Evolutionary conservation across 2,888 invertebrate species (phyloP).

Genomic region (Heterodera filipjevi): DNA sequence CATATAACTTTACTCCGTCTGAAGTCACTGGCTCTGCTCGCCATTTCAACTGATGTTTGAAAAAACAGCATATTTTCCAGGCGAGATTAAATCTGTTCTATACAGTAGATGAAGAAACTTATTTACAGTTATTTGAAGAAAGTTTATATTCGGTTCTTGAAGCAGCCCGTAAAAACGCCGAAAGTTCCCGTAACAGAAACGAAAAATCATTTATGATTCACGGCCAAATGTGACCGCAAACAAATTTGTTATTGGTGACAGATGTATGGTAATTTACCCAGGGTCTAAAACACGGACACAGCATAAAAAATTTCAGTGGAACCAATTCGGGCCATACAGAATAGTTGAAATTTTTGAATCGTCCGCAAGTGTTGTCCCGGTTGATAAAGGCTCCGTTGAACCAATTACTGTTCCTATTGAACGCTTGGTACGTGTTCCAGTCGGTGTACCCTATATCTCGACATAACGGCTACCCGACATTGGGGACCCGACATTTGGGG

Average conservation of each 20-base stretch:
- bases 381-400: background rate
- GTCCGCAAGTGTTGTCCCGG: slow-evolving; percentile 4
- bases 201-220: no score
- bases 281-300: background rate
- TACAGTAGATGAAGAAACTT: slow-evolving; percentile 23
- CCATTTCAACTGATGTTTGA: no score
- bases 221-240: no score
- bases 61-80: no score
- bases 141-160: background rate
- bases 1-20: slow-evolving; percentile 8
- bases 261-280: slow-evolving; percentile 11
- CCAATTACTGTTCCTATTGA: background rate
- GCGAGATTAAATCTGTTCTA: no score
- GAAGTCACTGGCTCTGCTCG: no score
- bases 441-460: background rate
- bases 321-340: slow-evolving; percentile 21
- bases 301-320: slow-evolving; percentile 29
- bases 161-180: background rate
- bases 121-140: slow-evolving; percentile 9
- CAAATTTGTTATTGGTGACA: slow-evolving; percentile 34
- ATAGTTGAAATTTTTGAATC: slow-evolving; percentile 14
- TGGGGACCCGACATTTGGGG: no score
- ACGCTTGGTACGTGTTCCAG: background rate
- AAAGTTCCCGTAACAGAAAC: background rate
- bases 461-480: no score